These are phyloP conservation scores for Dyspetes luteomarginatus DNA, from an alignment of 2,888 invertebrate species.

Conservation along the genomic window DNA sequence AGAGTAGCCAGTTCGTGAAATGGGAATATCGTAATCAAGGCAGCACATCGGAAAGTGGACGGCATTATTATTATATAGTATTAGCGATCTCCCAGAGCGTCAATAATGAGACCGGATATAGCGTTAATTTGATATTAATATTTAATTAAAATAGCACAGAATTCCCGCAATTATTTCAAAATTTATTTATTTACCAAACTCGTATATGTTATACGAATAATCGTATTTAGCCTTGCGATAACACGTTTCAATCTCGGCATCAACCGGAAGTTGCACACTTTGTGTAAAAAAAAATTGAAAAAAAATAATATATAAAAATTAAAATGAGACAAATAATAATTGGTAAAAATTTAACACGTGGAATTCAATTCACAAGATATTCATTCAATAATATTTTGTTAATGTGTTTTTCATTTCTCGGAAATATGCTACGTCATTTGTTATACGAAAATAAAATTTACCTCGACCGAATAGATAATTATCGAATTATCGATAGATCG, in stretches of 20 bases:
- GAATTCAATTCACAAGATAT: background rate
- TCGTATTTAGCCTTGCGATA: background rate
- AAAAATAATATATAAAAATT: too few species aligned
- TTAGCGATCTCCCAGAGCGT: constrained; percentile 8
- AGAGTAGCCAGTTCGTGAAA: background rate
- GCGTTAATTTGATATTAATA: constrained; percentile 20
- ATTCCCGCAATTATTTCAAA: too few species aligned
- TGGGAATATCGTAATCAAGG: constrained; percentile 3
- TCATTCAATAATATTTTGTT: background rate
- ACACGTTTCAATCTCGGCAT: background rate
- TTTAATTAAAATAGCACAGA: background rate
- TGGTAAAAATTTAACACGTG: background rate
- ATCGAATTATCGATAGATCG: constrained; percentile 40
- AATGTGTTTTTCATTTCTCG: background rate
- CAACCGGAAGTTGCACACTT: background rate
- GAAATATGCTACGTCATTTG: background rate
- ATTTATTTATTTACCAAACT: too few species aligned
- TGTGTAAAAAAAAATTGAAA: background rate
- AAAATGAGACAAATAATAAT: too few species aligned
- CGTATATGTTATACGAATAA: background rate
- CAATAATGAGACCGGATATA: constrained; percentile 5
- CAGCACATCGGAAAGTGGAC: background rate
- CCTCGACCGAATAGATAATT: constrained; percentile 47
- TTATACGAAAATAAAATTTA: constrained; percentile 57
- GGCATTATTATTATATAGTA: too few species aligned